A percentile compares a stretch with the other conserved stretches of the same genome.
phyloP scores from a whole-genome alignment of 2,113 vertebrate species.

The Sphyrna mokarran region DNA sequence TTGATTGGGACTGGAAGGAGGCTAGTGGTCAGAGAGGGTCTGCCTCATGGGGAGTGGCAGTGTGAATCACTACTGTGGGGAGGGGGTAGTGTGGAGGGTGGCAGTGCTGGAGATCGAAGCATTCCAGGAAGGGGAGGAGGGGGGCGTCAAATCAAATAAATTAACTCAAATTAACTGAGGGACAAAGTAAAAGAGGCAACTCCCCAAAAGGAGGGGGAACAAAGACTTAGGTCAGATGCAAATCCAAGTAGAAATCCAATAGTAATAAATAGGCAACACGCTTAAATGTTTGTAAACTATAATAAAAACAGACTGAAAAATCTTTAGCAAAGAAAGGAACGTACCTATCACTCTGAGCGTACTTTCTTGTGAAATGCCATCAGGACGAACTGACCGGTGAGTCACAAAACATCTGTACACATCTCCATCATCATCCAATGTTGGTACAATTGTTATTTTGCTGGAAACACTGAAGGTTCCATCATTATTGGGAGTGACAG shows the following conservation, averaged over 20 bases:
- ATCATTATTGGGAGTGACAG: slow-evolving; percentile 34
- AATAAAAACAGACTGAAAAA: neutral
- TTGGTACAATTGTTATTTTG: slow-evolving; percentile 37
- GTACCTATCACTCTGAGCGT: slow-evolving; percentile 38
- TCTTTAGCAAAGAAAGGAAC: neutral
- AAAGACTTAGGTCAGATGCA: too few species aligned
- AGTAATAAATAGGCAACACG: neutral
- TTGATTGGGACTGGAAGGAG: too few species aligned
- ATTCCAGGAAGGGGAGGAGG: too few species aligned
- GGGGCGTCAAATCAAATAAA: too few species aligned
- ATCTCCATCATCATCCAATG: slow-evolving; percentile 36
- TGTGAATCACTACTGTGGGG: too few species aligned
- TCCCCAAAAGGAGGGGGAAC: too few species aligned
- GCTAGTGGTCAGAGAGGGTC: too few species aligned
- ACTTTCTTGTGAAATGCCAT: neutral
- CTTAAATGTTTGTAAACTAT: neutral
- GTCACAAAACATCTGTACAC: slow-evolving; percentile 40
- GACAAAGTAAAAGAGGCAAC: too few species aligned
- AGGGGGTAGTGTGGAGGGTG: too few species aligned
- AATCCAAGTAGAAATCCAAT: neutral
- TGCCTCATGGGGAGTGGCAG: too few species aligned
- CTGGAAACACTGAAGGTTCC: slow-evolving; percentile 43
- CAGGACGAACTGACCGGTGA: slow-evolving; percentile 17
- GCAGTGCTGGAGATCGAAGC: too few species aligned
- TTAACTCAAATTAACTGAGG: too few species aligned